Conservation (phyloP, 2,797 vertebrate genomes). For the Danio choprae region DNA sequence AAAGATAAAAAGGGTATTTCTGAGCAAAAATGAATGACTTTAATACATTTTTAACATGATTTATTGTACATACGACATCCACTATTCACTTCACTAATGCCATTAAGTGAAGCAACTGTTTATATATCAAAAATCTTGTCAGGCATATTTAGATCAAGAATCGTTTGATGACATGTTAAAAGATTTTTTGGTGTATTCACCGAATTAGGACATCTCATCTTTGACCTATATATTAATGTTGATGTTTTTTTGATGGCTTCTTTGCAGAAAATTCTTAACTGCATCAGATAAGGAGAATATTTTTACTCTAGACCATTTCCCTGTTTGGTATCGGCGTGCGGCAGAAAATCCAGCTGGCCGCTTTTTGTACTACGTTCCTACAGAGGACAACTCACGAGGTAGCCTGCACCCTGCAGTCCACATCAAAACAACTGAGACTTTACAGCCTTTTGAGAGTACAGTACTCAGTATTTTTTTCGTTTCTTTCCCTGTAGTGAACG, state of each 20-base stretch:
- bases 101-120: no score
- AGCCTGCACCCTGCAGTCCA: conserved; percentile 50
- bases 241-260: conserved; percentile 1
- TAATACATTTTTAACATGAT: no score
- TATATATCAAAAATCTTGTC: no score
- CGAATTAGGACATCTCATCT: no score
- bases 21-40: no score
- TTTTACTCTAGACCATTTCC: conserved; percentile 95
- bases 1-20: no score
- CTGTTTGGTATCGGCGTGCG: conserved; percentile 93
- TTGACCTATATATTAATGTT: no score
- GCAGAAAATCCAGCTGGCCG: conserved; percentile 86
- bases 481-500: conserved; percentile 32
- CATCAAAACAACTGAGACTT: conserved; percentile 71
- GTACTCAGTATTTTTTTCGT: conserved; percentile 57
- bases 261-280: conserved; percentile 88
- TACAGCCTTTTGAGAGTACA: conserved; percentile 69
- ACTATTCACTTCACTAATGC: no score
- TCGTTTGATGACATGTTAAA: no score
- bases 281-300: conserved; percentile 86
- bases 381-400: conserved; percentile 82
- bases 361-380: conserved; percentile 89
- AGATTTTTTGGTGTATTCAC: no score
- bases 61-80: no score
- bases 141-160: no score